These are phyloP conservation scores for Altica lythri DNA, from an alignment of 2,888 invertebrate species.

Conservation along the genomic window DNA sequence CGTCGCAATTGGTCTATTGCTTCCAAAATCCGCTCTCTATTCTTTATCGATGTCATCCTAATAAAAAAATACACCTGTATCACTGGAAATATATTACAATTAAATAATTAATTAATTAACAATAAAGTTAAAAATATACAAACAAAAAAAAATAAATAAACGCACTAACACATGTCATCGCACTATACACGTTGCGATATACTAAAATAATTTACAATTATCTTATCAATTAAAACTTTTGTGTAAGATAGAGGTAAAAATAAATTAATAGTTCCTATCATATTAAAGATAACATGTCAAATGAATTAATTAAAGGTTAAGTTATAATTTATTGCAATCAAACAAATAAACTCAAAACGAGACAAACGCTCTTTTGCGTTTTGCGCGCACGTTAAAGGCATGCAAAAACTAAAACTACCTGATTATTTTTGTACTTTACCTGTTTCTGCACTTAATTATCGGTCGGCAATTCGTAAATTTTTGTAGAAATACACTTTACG, in stretches of 20 bases:
- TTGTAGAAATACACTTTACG: slow-evolving; percentile 23
- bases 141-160: too few species aligned
- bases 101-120: too few species aligned
- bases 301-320: not conserved
- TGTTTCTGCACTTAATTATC: slow-evolving; percentile 29
- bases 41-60: slow-evolving; percentile 59
- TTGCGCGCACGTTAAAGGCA: slow-evolving; percentile 42
- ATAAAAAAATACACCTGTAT: slow-evolving; percentile 16
- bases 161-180: too few species aligned
- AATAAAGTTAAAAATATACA: too few species aligned
- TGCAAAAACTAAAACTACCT: slow-evolving; percentile 37
- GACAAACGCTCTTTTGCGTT: slow-evolving; percentile 32
- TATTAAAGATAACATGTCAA: slow-evolving; percentile 4
- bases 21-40: slow-evolving; percentile 78
- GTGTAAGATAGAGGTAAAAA: not conserved
- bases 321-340: slow-evolving; percentile 4
- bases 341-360: slow-evolving; percentile 30
- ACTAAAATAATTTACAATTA: not conserved
- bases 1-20: slow-evolving; percentile 83
- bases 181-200: slow-evolving; percentile 14
- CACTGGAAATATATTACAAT: slow-evolving; percentile 9
- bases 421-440: slow-evolving; percentile 40
- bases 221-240: slow-evolving; percentile 13
- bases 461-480: slow-evolving; percentile 16
- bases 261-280: not conserved